Evolutionary conservation across 1,140 invertebrate genomes (phyloP), one percentile per base, ranked within the genome.

Genomic region (Drosophila ficusphila): DNA sequence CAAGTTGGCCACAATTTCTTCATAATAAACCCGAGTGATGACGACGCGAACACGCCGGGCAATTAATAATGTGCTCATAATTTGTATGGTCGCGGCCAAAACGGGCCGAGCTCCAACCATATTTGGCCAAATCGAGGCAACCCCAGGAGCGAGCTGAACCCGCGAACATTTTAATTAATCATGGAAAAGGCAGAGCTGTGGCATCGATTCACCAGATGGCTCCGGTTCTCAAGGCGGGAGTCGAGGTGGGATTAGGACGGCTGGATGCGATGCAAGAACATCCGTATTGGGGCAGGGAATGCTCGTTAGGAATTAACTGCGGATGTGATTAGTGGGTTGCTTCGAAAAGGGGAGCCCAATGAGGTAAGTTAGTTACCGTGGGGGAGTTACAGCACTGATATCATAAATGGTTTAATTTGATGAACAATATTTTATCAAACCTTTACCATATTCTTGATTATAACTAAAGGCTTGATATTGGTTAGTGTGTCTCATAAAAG

Each of bases 61-160:
- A 86, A 86, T 86, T 86, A 88, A 88, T 88, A 88, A 88, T 83
- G 79, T 67, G 75, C 83, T 89, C 83, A 88, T 89, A 88, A 88
- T 88, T 88, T 89, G 78, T 89, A 83, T 83, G 74, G 70, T 61
- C 54, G 39, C 52, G 39, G 46, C 74, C 82, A 71, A 76, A 85
- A 85, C 60, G 58, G 73, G 77, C 62, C 39, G 34, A 51, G 27
- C 57, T 29, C 31, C 54, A 6, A 2, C 53, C 82, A 69, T 85
- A 76, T 86, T 74, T 58, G 68, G 82, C 42, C n/a, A 31, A 16
- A 18, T 54, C 76, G 54, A 48, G 48, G 14, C 29, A 14, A 9
- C 34, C 33, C 29, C 21, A 21, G 36, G 58, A 23, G 27, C 48
- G 29, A 23, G 16, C 33, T 41, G 56, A 56, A 73, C 68, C 47